Evolutionary conservation across 2,797 vertebrate species (phyloP), one percentile per base, ranked within the genome.

Genomic region (Chlorospingus semifuscus): DNA sequence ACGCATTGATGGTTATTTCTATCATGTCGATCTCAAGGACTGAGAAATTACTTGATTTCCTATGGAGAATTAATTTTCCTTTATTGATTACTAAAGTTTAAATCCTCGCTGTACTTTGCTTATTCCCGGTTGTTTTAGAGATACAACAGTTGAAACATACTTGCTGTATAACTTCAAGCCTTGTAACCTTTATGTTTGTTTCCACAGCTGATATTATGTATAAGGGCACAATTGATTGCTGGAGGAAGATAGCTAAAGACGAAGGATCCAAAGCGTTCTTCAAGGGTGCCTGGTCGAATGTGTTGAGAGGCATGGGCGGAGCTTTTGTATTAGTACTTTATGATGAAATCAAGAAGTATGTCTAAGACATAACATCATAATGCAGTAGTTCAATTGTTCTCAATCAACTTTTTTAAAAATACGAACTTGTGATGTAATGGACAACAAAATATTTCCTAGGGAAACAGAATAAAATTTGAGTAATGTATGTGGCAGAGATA

Each of bases 251-350:
- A 95, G 59, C 98, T 2, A 99, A 99, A 97, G 99, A 99, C 36
- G 99, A 99, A 97, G 99, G 99, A 94, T 7, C 74, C 94, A 99
- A 97, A 47, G 99, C 99, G 21, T 99, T 99, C 98, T 99, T 99
- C 98, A 99, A 99, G 98, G 99, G 99, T 32, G 99, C 99, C 96
- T 99, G 99, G 99, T 99, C 99, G 83, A 99, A 99, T 34, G 99
- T 99, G 93, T 96, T 99, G 98, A 98, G 99, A 98, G 99, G 99
- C 97, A 99, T 99, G 99, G 99, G 99, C 0, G 99, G 99, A 27
- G 99, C 99, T 96, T 99, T 99, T 92, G 99, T 99, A 97, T 90
- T 99, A 97, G 99, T 99, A 96, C 98, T 99, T 97, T 99, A 99
- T n/a, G 99, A 99, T 83, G 99, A 99, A 98, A 99, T 99, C 97